Evolutionary conservation across 2,888 invertebrate species (phyloP).

Genomic region (Amphimallon solstitiale): DNA sequence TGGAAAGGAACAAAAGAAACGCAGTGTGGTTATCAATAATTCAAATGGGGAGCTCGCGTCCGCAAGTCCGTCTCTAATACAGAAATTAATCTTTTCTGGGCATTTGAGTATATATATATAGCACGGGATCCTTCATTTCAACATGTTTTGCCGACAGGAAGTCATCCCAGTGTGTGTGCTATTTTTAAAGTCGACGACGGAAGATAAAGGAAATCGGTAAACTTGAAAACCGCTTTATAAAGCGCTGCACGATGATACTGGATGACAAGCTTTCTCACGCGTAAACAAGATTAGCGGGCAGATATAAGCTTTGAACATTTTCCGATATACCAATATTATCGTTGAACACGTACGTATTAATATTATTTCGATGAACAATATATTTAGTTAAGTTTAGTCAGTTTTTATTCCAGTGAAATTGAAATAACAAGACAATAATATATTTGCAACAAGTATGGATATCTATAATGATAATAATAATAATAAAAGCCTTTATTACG

Average conservation of each 20-base stretch:
- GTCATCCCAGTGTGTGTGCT: neutral
- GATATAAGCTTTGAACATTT: conserved; percentile 2
- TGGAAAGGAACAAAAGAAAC: neutral
- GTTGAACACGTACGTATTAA: neutral
- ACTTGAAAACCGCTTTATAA: conserved; percentile 14
- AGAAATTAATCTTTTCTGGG: neutral
- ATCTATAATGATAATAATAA: too few species aligned
- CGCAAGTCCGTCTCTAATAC: neutral
- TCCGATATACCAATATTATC: neutral
- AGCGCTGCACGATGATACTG: conserved; percentile 1
- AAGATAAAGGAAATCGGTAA: conserved; percentile 21
- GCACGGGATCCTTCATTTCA: too few species aligned
- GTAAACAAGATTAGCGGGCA: conserved; percentile 10
- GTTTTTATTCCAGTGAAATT: too few species aligned
- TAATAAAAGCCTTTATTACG: too few species aligned
- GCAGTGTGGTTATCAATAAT: conserved; percentile 6
- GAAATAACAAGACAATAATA: too few species aligned
- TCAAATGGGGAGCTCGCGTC: conserved; percentile 8
- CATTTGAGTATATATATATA: too few species aligned
- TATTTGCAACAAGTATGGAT: too few species aligned
- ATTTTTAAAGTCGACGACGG: neutral
- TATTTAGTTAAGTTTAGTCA: too few species aligned
- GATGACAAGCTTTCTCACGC: neutral
- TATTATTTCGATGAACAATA: too few species aligned
- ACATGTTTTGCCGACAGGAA: neutral